phyloP scores from a whole-genome alignment of 2,888 invertebrate species.

The Callosobruchus maculatus region DNA sequence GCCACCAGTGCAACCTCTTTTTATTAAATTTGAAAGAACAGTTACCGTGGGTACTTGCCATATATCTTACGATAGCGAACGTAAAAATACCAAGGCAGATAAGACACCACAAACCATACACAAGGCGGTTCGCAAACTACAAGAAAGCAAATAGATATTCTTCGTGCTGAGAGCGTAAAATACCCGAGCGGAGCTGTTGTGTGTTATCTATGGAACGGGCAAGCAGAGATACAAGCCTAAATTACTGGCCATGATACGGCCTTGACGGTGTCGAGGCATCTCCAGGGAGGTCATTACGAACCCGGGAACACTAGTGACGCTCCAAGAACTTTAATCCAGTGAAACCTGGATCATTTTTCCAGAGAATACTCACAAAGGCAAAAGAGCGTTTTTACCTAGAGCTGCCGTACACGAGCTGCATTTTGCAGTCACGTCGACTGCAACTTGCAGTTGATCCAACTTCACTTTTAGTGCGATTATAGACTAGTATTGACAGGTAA shows the following conservation, averaged over 20 bases:
- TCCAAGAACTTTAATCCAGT: background rate
- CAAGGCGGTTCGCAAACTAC: background rate
- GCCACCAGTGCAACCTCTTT: too few relatives aligned
- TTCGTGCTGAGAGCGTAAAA: background rate
- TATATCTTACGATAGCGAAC: too few relatives aligned
- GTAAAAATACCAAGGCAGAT: background rate
- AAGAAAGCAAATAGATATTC: background rate
- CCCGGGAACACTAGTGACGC: background rate
- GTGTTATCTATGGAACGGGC: background rate
- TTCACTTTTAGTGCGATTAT: too few relatives aligned
- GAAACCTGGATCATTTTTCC: background rate
- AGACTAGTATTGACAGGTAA: too few relatives aligned
- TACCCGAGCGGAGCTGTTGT: background rate
- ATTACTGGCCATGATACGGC: background rate
- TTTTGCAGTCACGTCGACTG: too few relatives aligned
- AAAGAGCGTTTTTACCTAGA: too few relatives aligned
- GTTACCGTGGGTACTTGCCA: too few relatives aligned
- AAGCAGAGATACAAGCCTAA: background rate
- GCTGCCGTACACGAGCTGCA: too few relatives aligned
- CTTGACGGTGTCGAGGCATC: background rate
- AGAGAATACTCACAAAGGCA: too few relatives aligned
- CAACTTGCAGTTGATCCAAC: too few relatives aligned
- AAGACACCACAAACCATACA: background rate
- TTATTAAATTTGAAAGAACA: too few relatives aligned
- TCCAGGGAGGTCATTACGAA: background rate